Evolutionary conservation across 2,113 vertebrate genomes (phyloP), one percentile per base, ranked within the genome.

Genomic region (Athene noctua): DNA sequence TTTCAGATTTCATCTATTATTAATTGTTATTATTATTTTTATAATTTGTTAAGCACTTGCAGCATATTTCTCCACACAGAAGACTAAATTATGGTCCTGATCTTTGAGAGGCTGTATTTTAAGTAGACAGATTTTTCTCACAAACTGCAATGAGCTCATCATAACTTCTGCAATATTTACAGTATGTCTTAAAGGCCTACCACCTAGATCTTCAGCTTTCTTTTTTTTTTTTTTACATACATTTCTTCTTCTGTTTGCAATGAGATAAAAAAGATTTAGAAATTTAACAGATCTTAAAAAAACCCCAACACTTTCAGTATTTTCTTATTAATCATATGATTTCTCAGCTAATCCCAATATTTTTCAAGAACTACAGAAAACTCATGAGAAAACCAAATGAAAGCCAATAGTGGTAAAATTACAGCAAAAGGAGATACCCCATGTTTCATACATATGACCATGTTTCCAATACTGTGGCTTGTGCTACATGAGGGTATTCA

Each of bases 21-120:
- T 94, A 94, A 95, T 90, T 80, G 54, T 90, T 96, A 54, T 67
- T 91, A 75, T 83, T 94, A 36, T 90, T 79, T 94, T 88, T 77
- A 87, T 52, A 92, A 91, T 95, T 96, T 95, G 52, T 94, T 91
- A 91, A 96, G 70, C 73, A 85, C 61, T 90, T 70, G 34, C 6
- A 90, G 36, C 52, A n/a, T 89, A 94, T 90, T 92, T 89, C 80
- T 94, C 62, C 23, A 52, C 16, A 46, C 26, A 74, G 29, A 49
- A 23, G 32, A 63, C 47, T 95, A 74, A 89, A 86, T 87, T 89
- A 86, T 44, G 36, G 29, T 46, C 73, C 78, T 3, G 2, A 20
- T 85, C 52, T 89, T 79, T 79, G 71, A 96, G 34, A 75, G 46
- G 61, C 23, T 79, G 18, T 92, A 94, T 91, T 92, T 94, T 91